Conservation (phyloP, 2,113 vertebrate species). For the Marcusenius ussheri region DNA sequence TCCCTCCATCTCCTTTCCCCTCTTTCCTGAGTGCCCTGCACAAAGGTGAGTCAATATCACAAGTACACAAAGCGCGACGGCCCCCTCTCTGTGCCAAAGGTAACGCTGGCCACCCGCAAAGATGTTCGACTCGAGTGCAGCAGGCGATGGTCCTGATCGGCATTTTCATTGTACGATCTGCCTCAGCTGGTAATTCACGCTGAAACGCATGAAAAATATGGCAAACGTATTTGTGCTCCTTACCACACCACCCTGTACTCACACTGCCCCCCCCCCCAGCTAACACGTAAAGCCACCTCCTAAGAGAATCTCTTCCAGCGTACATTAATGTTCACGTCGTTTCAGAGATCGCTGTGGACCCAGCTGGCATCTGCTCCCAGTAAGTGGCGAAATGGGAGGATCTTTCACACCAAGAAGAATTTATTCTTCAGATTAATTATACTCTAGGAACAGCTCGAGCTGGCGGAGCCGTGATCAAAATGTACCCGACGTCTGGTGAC, state of each 20-base stretch:
- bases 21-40: background rate
- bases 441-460: conserved; percentile 16
- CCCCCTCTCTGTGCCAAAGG: background rate
- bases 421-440: background rate
- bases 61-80: background rate
- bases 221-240: background rate
- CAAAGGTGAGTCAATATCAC: background rate
- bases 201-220: background rate
- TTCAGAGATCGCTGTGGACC: background rate
- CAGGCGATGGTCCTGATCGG: background rate
- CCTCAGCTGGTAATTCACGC: background rate
- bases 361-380: background rate
- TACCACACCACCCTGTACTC: background rate
- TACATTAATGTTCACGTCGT: background rate
- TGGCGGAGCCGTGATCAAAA: background rate
- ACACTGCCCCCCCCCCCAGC: background rate
- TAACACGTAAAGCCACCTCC: background rate
- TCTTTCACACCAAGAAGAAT: conserved; percentile 23
- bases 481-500: background rate
- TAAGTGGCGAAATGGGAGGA: background rate
- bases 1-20: background rate
- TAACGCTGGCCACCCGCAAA: background rate
- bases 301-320: background rate
- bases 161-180: background rate
- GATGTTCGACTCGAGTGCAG: background rate